These are phyloP conservation scores for Squalus acanthias DNA, from an alignment of 2,797 vertebrate genomes.

Conservation along the genomic window DNA sequence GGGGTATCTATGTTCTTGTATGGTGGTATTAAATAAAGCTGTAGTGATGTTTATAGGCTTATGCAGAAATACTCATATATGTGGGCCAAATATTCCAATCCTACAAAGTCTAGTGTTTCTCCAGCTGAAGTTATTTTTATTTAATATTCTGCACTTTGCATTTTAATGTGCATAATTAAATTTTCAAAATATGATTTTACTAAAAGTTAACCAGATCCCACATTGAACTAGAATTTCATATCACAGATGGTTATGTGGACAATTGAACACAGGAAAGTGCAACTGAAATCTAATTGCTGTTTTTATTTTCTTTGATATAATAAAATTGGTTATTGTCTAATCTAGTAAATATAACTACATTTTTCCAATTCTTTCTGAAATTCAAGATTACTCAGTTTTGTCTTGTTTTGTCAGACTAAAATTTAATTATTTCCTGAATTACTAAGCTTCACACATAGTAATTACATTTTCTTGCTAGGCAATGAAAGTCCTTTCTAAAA, in stretches of 20 bases:
- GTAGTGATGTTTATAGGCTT: background rate
- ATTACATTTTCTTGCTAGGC: conserved; percentile 63
- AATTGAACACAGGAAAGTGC: background rate
- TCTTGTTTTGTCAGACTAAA: background rate
- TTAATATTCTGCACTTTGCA: background rate
- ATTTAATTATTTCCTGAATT: background rate
- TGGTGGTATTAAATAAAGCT: background rate
- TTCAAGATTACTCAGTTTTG: background rate
- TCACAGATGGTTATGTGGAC: background rate
- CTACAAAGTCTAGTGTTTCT: background rate
- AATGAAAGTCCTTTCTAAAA: conserved; percentile 98
- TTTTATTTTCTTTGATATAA: background rate
- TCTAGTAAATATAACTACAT: background rate
- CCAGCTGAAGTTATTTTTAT: background rate
- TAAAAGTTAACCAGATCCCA: background rate
- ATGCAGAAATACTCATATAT: background rate
- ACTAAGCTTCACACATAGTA: background rate
- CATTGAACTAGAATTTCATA: background rate
- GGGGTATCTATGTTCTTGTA: background rate
- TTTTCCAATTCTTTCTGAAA: background rate
- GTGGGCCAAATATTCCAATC: background rate
- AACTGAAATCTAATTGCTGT: background rate
- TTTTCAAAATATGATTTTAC: background rate
- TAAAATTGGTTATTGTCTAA: background rate
- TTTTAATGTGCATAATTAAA: background rate